A percentile compares a stretch with the other conserved stretches of the same genome.
phyloP scores from a whole-genome alignment of 2,797 vertebrate species.

The Denticeps clupeoides region DNA sequence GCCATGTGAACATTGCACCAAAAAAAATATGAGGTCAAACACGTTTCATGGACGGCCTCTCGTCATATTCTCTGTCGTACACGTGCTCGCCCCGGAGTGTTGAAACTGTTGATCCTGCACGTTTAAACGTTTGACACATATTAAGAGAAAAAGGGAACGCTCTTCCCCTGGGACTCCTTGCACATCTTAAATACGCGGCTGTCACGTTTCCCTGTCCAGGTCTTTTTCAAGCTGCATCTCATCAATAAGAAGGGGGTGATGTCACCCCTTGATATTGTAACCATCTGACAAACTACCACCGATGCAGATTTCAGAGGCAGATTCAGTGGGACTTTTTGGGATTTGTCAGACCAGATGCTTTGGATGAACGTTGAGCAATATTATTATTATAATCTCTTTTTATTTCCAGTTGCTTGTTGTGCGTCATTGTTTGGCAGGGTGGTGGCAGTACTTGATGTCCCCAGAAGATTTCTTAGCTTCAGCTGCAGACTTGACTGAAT shows the following conservation, averaged over 20 bases:
- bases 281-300: constrained; percentile 33
- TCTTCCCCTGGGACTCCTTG: not conserved
- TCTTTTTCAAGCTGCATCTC: constrained; percentile 15
- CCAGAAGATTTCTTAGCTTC: too few relatives aligned
- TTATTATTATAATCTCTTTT: constrained; percentile 19
- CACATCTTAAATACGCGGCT: not conserved
- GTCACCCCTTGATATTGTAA: constrained; percentile 19
- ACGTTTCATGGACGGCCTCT: too few relatives aligned
- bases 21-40: too few relatives aligned
- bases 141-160: too few relatives aligned
- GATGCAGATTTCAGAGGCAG: constrained; percentile 15
- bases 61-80: too few relatives aligned
- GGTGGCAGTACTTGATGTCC: constrained; percentile 15
- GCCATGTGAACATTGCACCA: too few relatives aligned
- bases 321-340: constrained; percentile 20
- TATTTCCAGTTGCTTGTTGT: constrained; percentile 24
- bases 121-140: too few relatives aligned
- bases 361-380: constrained; percentile 34
- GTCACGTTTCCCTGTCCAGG: not conserved
- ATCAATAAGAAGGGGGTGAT: constrained; percentile 13
- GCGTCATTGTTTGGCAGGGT: constrained; percentile 41
- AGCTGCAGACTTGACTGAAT: too few relatives aligned
- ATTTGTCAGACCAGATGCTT: constrained; percentile 36
- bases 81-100: too few relatives aligned
- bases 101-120: too few relatives aligned